These are phyloP conservation scores for Gallinago stenura DNA, from an alignment of 2,797 vertebrate genomes.

Conservation along the genomic window DNA sequence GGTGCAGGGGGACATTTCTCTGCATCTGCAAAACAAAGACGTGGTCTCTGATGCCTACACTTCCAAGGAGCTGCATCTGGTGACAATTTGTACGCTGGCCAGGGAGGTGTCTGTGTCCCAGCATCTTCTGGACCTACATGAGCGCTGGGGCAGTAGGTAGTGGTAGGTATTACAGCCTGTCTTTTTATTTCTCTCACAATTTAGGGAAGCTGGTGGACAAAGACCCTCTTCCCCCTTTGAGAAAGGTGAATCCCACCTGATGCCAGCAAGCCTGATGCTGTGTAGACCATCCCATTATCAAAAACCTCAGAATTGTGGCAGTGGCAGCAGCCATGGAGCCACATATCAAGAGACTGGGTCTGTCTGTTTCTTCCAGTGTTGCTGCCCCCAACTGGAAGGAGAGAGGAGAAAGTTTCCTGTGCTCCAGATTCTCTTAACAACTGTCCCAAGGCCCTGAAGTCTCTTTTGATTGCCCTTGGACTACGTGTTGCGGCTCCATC, in stretches of 20 bases:
- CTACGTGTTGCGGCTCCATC: too few relatives aligned
- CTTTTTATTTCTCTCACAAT: background rate
- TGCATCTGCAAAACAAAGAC: background rate
- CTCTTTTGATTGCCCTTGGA: too few relatives aligned
- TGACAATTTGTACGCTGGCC: background rate
- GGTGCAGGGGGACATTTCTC: background rate
- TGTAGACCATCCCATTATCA: background rate
- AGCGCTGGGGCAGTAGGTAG: too few relatives aligned
- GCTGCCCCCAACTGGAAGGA: background rate
- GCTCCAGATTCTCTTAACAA: too few relatives aligned
- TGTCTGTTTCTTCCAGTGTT: background rate
- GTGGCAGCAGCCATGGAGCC: background rate
- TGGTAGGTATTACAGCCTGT: background rate
- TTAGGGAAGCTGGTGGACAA: background rate
- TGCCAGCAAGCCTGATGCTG: background rate
- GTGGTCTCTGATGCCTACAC: background rate
- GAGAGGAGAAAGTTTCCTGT: background rate
- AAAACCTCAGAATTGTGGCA: background rate
- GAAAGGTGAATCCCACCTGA: background rate
- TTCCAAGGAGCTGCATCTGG: background rate
- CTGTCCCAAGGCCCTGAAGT: too few relatives aligned
- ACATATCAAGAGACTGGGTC: background rate
- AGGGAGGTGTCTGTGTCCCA: background rate
- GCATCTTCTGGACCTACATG: rapidly evolving
- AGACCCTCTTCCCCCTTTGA: too few relatives aligned